Evolutionary conservation across 92 coral and sea anemone genomes (phyloP).

Genomic region (Palythoa heliodiscus): DNA sequence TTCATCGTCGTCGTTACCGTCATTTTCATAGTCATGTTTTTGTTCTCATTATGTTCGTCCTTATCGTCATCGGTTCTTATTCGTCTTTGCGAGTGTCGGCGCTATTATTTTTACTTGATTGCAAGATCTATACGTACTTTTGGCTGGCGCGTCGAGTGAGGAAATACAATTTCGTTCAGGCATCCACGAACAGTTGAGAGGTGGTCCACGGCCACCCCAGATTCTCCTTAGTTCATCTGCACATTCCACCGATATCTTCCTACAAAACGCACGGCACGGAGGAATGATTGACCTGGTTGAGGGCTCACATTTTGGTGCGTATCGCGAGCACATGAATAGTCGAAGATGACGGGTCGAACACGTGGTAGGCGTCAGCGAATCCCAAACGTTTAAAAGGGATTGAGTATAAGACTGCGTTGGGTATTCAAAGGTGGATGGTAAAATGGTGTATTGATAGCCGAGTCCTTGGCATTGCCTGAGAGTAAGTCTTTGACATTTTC

Average conservation of each 20-base stretch:
- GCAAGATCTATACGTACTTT: background rate
- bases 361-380: background rate
- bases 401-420: constrained; percentile 17
- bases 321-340: constrained; percentile 26
- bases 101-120: background rate
- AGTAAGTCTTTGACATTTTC: constrained; percentile 29
- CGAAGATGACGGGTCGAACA: constrained; percentile 10
- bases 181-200: constrained; percentile 26
- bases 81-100: background rate
- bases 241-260: constrained; percentile 9
- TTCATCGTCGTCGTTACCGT: too few relatives aligned
- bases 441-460: constrained; percentile 31
- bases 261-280: constrained; percentile 24
- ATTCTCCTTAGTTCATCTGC: background rate
- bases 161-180: constrained; percentile 28
- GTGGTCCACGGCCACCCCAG: background rate
- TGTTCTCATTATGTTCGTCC: too few relatives aligned
- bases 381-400: background rate
- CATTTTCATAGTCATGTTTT: too few relatives aligned
- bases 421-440: constrained; percentile 27
- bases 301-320: constrained; percentile 28
- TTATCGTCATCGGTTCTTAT: too few relatives aligned
- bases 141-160: background rate
- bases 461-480: constrained; percentile 30
- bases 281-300: background rate